phyloP scores from a whole-genome alignment of 35 echinoderm and acorn worm species.

The Strongylocentrotus purpuratus region DNA sequence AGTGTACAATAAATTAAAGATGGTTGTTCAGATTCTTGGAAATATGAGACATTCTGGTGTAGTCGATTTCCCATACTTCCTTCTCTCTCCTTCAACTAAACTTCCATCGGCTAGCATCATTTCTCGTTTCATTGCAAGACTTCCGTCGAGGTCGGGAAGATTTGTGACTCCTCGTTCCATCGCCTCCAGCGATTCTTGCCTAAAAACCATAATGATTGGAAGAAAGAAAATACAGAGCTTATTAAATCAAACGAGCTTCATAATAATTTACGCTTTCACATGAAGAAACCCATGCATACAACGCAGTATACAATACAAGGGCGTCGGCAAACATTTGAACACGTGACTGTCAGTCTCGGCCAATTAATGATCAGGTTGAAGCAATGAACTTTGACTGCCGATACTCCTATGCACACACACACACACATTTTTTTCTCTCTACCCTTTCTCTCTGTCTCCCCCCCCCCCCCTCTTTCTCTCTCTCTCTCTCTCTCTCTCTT shows the following conservation, averaged over 20 bases:
- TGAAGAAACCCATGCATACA: too few species aligned
- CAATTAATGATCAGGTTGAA: not conserved
- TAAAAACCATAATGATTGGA: not conserved
- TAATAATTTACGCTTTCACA: too few species aligned
- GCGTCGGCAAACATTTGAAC: not conserved
- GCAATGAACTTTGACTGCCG: not conserved
- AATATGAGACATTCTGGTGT: slow-evolving; percentile 55
- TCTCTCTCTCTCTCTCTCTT: not conserved
- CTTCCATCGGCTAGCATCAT: not conserved
- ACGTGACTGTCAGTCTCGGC: not conserved
- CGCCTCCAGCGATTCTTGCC: slow-evolving; percentile 38
- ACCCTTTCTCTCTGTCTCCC: not conserved
- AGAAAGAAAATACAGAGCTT: not conserved
- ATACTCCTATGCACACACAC: too few species aligned
- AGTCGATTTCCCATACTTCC: not conserved
- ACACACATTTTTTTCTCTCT: too few species aligned
- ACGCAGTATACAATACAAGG: too few species aligned
- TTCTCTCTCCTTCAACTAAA: slow-evolving; percentile 8
- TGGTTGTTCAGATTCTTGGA: slow-evolving; percentile 56
- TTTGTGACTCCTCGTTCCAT: slow-evolving; percentile 42
- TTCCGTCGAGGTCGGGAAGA: slow-evolving; percentile 39
- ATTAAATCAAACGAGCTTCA: too few species aligned
- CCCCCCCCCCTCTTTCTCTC: not conserved
- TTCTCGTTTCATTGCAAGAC: not conserved
- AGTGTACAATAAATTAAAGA: too few species aligned